A percentile compares a stretch with the other conserved stretches of the same genome.
Evolutionary conservation across 2,888 invertebrate genomes (phyloP).

Genomic region (Ommatoiulus sabulosus): DNA sequence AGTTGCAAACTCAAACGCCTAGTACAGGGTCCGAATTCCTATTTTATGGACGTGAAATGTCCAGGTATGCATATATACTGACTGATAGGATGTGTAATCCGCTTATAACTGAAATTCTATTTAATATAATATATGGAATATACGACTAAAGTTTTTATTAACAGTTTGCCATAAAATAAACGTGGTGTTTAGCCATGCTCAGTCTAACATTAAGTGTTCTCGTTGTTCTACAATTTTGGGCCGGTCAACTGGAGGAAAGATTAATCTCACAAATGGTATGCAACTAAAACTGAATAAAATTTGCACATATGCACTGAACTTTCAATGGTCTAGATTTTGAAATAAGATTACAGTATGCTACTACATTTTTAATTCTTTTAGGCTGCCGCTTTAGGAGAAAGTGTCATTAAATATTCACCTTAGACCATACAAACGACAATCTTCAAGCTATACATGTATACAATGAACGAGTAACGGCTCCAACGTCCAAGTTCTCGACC

Average conservation of each 20-base stretch:
- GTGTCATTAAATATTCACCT: conserved; percentile 79
- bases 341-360: too few species aligned
- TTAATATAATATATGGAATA: background rate
- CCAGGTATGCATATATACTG: conserved; percentile 74
- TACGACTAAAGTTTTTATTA: background rate
- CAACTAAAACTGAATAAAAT: background rate
- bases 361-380: conserved; percentile 64
- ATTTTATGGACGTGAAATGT: conserved; percentile 99
- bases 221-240: conserved; percentile 98
- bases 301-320: background rate
- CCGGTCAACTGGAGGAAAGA: conserved; percentile 99
- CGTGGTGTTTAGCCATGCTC: conserved; percentile 99
- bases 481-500: too few species aligned
- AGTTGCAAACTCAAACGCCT: conserved; percentile 97
- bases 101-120: background rate
- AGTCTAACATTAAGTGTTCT: conserved; percentile 90
- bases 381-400: conserved; percentile 97
- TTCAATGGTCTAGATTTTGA: background rate
- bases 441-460: too few species aligned
- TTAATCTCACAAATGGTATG: conserved; percentile 92
- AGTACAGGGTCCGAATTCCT: conserved; percentile 99
- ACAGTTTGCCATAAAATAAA: conserved; percentile 97
- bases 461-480: too few species aligned
- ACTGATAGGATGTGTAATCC: background rate
- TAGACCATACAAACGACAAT: background rate